Conservation (phyloP, 1,140 invertebrate species). For the Saxidomus purpurata region DNA sequence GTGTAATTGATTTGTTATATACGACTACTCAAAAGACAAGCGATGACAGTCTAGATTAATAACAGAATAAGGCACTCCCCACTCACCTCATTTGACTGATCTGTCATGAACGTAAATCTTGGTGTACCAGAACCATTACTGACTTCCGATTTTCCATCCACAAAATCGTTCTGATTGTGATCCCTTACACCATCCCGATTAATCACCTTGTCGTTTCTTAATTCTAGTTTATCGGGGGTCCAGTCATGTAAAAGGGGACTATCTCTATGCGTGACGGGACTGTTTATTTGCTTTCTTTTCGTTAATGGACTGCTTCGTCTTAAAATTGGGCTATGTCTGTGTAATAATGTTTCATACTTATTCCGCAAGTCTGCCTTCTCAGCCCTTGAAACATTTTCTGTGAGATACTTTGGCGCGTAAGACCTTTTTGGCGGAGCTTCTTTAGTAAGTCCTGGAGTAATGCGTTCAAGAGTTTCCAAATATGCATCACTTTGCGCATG, state of each 20-base stretch:
- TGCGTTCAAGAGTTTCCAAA: slow-evolving; percentile 51
- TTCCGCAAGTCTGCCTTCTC: slow-evolving; percentile 42
- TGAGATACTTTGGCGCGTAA: slow-evolving; percentile 25
- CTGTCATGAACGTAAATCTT: not conserved
- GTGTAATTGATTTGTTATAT: too few relatives aligned
- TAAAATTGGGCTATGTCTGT: slow-evolving; percentile 41
- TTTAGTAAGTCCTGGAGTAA: slow-evolving; percentile 23
- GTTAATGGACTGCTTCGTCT: slow-evolving; percentile 23
- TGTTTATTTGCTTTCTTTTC: not conserved
- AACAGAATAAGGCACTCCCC: too few relatives aligned
- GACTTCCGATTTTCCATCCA: not conserved
- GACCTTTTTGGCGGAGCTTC: not conserved
- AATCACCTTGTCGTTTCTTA: not conserved
- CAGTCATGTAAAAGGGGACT: slow-evolving; percentile 11
- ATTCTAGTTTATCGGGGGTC: not conserved
- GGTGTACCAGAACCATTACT: not conserved
- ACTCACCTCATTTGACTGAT: not conserved
- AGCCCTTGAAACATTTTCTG: not conserved
- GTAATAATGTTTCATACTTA: slow-evolving; percentile 38
- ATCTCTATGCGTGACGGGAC: not conserved
- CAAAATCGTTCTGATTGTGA: not conserved
- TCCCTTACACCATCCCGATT: not conserved
- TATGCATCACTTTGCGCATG: slow-evolving; percentile 64
- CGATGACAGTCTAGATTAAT: too few relatives aligned
- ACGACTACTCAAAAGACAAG: too few relatives aligned